Conservation (phyloP, 2,888 invertebrate genomes). For the Trissolcus japonicus region DNA sequence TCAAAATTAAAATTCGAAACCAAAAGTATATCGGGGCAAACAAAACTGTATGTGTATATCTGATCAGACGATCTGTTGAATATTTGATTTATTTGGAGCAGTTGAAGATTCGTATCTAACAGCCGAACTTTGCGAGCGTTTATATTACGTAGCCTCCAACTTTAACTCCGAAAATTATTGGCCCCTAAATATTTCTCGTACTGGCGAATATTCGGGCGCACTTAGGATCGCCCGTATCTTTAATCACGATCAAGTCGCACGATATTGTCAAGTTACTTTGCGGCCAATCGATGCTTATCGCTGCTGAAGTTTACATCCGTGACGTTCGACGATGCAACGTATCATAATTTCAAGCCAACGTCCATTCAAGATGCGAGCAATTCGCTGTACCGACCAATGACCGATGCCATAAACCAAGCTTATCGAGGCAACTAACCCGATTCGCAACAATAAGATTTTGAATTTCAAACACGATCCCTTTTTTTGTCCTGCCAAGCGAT, state of each 20-base stretch:
- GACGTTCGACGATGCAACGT: slow-evolving; percentile 41
- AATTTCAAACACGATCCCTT: slow-evolving; percentile 45
- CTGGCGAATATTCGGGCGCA: slow-evolving; percentile 11
- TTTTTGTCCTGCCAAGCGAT: slow-evolving; percentile 62
- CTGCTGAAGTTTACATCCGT: slow-evolving; percentile 39
- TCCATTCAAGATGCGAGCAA: slow-evolving; percentile 51
- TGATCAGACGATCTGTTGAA: no score
- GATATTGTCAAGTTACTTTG: slow-evolving; percentile 46
- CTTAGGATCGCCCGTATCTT: slow-evolving; percentile 20
- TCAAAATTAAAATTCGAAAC: no score
- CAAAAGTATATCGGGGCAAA: no score
- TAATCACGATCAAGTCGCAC: slow-evolving; percentile 27
- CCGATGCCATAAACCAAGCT: slow-evolving; percentile 50
- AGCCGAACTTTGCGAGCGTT: slow-evolving; percentile 21
- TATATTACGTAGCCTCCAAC: slow-evolving; percentile 11
- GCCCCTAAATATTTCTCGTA: slow-evolving; percentile 28
- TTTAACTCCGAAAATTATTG: slow-evolving; percentile 33
- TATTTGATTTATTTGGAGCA: no score
- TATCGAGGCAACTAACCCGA: slow-evolving; percentile 55
- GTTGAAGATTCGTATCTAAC: slow-evolving; percentile 10
- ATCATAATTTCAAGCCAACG: slow-evolving; percentile 47
- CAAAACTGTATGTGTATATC: no score
- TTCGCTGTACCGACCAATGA: slow-evolving; percentile 38
- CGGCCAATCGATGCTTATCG: slow-evolving; percentile 42
- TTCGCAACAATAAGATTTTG: slow-evolving; percentile 55